These are phyloP conservation scores for Leptinotarsa tumamoca DNA, from an alignment of 2,888 invertebrate genomes.

Conservation along the genomic window DNA sequence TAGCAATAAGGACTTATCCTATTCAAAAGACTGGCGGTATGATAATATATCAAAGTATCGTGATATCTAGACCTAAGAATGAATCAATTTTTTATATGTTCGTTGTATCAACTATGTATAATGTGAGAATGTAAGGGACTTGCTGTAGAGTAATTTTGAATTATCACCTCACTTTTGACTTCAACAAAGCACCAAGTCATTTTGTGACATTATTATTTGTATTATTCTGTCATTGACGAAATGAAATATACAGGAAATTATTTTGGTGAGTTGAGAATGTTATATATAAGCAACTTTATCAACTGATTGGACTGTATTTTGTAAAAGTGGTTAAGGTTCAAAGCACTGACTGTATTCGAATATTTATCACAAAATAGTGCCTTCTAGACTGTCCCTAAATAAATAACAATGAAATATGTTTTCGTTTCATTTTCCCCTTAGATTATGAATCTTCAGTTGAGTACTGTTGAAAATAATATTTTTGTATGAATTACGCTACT, in stretches of 20 bases:
- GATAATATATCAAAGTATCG: slow-evolving; percentile 30
- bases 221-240: background rate
- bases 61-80: slow-evolving; percentile 36
- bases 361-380: slow-evolving; percentile 52
- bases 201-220: slow-evolving; percentile 19
- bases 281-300: slow-evolving; percentile 25
- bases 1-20: slow-evolving; percentile 46
- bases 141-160: slow-evolving; percentile 24
- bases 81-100: slow-evolving; percentile 41
- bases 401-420: slow-evolving; percentile 22
- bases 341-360: slow-evolving; percentile 44
- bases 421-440: slow-evolving; percentile 15
- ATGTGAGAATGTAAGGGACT: slow-evolving; percentile 41
- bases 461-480: background rate
- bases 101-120: slow-evolving; percentile 24
- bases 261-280: background rate
- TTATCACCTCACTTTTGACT: slow-evolving; percentile 9
- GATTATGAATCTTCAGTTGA: background rate
- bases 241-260: background rate
- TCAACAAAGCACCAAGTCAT: slow-evolving; percentile 21
- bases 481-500: too few relatives aligned
- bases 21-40: slow-evolving; percentile 45
- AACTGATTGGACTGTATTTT: slow-evolving; percentile 34
- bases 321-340: slow-evolving; percentile 36
- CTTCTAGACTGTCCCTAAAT: slow-evolving; percentile 54